A percentile compares a stretch with the other conserved stretches of the same genome.
Evolutionary conservation across 1,140 invertebrate genomes (phyloP).

Genomic region (Grapholita molesta): DNA sequence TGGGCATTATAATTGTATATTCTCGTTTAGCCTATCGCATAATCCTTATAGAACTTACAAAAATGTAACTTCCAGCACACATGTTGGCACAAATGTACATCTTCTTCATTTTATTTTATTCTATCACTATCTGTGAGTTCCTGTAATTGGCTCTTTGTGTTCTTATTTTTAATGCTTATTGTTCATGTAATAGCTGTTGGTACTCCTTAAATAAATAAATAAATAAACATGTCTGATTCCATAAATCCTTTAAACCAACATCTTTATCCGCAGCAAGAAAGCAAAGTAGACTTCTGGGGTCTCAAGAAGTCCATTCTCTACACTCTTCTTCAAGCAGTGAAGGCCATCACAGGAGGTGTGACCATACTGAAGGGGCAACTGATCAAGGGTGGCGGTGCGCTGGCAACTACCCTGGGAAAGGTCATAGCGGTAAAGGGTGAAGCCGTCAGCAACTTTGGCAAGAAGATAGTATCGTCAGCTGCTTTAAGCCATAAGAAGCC

Average conservation of each 20-base stretch:
- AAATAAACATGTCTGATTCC: too few relatives aligned
- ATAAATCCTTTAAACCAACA: neutral
- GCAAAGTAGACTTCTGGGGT: conserved; percentile 85
- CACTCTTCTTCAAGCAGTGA: conserved; percentile 89
- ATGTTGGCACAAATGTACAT: too few relatives aligned
- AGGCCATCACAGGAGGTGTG: conserved; percentile 90
- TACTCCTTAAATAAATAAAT: too few relatives aligned
- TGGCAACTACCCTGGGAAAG: conserved; percentile 86
- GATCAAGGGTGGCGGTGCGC: conserved; percentile 88
- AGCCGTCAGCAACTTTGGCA: conserved; percentile 86
- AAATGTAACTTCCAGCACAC: too few relatives aligned
- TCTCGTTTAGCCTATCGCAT: too few relatives aligned
- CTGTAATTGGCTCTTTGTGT: too few relatives aligned
- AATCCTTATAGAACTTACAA: too few relatives aligned
- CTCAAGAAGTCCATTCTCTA: conserved; percentile 89
- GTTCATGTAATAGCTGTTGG: too few relatives aligned
- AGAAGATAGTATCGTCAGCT: conserved; percentile 85
- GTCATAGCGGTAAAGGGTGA: conserved; percentile 85
- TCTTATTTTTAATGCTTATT: too few relatives aligned
- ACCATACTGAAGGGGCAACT: conserved; percentile 90
- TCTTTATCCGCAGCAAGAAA: conserved; percentile 46
- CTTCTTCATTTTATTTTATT: too few relatives aligned
- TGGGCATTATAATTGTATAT: too few relatives aligned
- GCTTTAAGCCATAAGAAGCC: conserved; percentile 79
- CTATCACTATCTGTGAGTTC: too few relatives aligned